A percentile compares a stretch with the other conserved stretches of the same genome.
Conservation (phyloP, 2,113 vertebrate genomes). For the Cygnus buccinator region DNA sequence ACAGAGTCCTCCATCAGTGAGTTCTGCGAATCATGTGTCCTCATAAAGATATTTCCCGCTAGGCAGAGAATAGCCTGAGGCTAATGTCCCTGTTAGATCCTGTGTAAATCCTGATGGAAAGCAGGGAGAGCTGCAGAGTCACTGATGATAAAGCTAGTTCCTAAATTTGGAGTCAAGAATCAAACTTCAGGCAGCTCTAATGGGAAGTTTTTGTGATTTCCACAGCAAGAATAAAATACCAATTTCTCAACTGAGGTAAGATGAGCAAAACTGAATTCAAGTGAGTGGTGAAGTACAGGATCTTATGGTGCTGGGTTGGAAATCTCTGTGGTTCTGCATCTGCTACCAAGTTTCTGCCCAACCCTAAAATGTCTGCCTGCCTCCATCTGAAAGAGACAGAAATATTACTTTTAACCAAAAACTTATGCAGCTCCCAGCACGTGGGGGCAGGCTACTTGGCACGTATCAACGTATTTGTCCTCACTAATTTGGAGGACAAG, state of each 20-base stretch:
- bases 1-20: not conserved
- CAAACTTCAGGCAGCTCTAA: fast-evolving
- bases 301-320: fast-evolving
- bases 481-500: not conserved
- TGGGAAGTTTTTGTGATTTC: not conserved
- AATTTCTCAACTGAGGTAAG: not conserved
- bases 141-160: not conserved
- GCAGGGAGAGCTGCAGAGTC: not conserved
- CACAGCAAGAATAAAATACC: not conserved
- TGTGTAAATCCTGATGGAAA: not conserved
- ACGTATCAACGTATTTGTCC: not conserved
- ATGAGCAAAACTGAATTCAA: not conserved
- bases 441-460: not conserved
- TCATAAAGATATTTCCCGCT: not conserved
- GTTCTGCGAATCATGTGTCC: not conserved
- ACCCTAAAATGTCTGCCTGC: too few species aligned
- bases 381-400: not conserved
- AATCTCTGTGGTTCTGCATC: not conserved
- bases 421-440: not conserved
- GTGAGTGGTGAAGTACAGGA: fast-evolving
- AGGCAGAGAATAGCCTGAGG: not conserved
- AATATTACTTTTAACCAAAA: not conserved
- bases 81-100: not conserved
- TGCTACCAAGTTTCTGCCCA: not conserved
- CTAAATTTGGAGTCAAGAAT: not conserved